Evolutionary conservation across 1,140 invertebrate genomes (phyloP).

Genomic region (Chelonus insularis): DNA sequence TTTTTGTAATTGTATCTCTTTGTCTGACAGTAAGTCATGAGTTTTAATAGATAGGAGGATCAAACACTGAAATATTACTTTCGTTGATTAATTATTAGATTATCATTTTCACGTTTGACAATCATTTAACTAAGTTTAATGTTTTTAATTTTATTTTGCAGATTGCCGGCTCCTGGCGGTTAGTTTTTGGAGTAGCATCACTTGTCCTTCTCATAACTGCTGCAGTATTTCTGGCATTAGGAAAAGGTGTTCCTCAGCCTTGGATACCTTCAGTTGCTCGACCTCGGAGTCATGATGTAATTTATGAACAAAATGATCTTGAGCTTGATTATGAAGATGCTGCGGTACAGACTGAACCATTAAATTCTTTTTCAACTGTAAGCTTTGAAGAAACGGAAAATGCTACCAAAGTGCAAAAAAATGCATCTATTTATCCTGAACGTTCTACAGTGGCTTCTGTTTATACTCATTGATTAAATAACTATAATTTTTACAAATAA

Average conservation of each 20-base stretch:
- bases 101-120: too few species aligned
- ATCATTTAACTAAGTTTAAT: too few species aligned
- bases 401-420: slow-evolving; percentile 43
- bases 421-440: slow-evolving; percentile 44
- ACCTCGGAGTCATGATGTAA: slow-evolving; percentile 55
- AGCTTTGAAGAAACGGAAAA: slow-evolving; percentile 44
- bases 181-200: slow-evolving; percentile 64
- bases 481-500: too few species aligned
- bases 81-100: too few species aligned
- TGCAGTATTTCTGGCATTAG: slow-evolving; percentile 62
- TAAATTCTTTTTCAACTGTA: slow-evolving; percentile 36
- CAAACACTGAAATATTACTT: too few species aligned
- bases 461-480: background rate
- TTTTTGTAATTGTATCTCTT: too few species aligned
- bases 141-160: too few species aligned
- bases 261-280: slow-evolving; percentile 60
- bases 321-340: slow-evolving; percentile 59
- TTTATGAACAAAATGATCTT: slow-evolving; percentile 54
- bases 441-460: slow-evolving; percentile 32
- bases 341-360: slow-evolving; percentile 56
- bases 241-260: slow-evolving; percentile 63
- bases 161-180: slow-evolving; percentile 65
- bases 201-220: slow-evolving; percentile 61
- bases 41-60: too few species aligned
- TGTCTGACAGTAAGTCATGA: too few species aligned